Conservation (phyloP, 1,140 invertebrate genomes). For the Dermatophagoides farinae region DNA sequence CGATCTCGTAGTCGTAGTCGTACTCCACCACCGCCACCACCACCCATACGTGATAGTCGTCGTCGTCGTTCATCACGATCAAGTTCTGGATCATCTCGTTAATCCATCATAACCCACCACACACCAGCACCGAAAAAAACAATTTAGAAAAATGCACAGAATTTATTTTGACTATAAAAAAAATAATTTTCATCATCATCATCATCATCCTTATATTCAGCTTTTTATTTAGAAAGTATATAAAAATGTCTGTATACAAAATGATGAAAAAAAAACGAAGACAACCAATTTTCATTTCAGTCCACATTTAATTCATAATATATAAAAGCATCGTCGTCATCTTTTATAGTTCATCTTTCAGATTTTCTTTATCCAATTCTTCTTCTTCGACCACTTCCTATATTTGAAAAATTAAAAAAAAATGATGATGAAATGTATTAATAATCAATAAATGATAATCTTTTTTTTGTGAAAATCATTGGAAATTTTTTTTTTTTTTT, state of each 20-base stretch:
- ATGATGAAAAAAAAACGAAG: neutral
- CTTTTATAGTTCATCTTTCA: conserved; percentile 15
- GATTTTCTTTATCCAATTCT: conserved; percentile 10
- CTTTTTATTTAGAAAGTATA: conserved; percentile 1
- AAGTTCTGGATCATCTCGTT: conserved; percentile 20
- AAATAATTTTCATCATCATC: too few relatives aligned
- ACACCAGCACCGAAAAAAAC: neutral
- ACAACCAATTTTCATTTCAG: neutral
- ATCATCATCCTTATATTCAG: too few relatives aligned
- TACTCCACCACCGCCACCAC: conserved; percentile 19
- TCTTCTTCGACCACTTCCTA: conserved; percentile 16
- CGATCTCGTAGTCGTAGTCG: conserved; percentile 24
- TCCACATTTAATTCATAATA: too few relatives aligned
- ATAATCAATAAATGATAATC: neutral
- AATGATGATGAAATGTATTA: neutral
- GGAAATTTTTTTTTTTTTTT: too few relatives aligned
- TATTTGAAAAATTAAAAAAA: neutral
- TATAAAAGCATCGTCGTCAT: too few relatives aligned
- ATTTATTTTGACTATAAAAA: neutral
- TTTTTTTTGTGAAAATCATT: too few relatives aligned
- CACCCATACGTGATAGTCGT: conserved; percentile 30
- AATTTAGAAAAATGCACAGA: neutral
- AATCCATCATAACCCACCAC: neutral
- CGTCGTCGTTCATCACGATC: conserved; percentile 44
- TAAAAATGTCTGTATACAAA: conserved; percentile 5